Evolutionary conservation across 2,797 vertebrate species (phyloP).

Genomic region (Tamandua tetradactyla): DNA sequence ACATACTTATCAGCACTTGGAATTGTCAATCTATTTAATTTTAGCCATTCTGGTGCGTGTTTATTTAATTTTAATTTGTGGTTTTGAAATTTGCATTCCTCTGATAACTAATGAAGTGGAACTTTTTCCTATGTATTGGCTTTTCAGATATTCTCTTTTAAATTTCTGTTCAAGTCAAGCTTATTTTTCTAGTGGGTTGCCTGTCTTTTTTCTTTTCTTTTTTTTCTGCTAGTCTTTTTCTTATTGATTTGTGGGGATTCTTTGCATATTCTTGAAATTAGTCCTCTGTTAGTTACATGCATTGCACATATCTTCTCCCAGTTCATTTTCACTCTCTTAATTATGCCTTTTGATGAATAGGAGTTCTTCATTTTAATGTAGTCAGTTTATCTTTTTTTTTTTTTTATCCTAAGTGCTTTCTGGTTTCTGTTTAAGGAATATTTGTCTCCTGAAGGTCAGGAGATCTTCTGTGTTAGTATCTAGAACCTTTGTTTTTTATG

Average conservation of each 20-base stretch:
- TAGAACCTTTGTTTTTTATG: not conserved
- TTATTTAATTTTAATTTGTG: not conserved
- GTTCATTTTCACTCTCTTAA: not conserved
- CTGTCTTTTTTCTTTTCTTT: conserved; percentile 13
- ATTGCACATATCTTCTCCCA: not conserved
- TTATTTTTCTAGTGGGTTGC: not conserved
- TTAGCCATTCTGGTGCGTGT: not conserved
- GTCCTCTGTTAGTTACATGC: not conserved
- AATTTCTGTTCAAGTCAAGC: not conserved
- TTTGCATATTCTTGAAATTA: not conserved
- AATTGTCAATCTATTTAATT: not conserved
- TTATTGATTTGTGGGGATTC: not conserved
- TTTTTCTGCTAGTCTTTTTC: no score
- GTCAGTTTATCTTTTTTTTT: not conserved
- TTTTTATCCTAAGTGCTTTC: not conserved
- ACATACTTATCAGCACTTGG: not conserved
- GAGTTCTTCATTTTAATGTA: conserved; percentile 9
- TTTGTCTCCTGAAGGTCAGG: not conserved
- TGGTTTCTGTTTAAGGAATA: not conserved
- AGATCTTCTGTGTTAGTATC: not conserved
- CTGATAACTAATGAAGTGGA: not conserved
- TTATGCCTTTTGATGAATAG: conserved; percentile 2
- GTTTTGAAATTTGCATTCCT: not conserved
- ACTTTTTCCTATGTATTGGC: not conserved
- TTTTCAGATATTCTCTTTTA: not conserved